Evolutionary conservation across 2,888 invertebrate species (phyloP).

Genomic region (Hirudinaria manillensis): DNA sequence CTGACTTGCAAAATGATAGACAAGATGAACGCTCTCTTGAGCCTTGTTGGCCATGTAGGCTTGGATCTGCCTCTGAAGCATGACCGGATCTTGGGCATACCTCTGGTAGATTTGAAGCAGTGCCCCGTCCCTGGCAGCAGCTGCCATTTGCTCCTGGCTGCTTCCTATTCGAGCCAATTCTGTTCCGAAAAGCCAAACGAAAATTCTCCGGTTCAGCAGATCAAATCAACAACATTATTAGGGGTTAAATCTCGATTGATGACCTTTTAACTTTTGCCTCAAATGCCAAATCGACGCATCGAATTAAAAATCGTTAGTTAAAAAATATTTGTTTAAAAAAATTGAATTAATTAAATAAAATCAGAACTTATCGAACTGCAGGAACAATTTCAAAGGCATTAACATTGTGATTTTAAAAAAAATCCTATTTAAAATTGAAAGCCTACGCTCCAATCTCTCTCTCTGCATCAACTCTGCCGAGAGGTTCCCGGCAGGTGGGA

Average conservation of each 20-base stretch:
- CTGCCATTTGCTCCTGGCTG: slow-evolving; percentile 61
- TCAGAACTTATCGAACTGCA: background rate
- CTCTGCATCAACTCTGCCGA: slow-evolving; percentile 68
- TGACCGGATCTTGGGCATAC: slow-evolving; percentile 21
- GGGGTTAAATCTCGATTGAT: background rate
- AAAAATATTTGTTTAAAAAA: too few relatives aligned
- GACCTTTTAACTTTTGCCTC: background rate
- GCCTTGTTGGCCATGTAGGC: slow-evolving; percentile 31
- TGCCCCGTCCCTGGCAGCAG: slow-evolving; percentile 25
- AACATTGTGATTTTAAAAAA: too few relatives aligned
- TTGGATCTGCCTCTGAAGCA: slow-evolving; percentile 33
- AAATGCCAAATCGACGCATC: too few relatives aligned
- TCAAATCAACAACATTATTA: too few relatives aligned
- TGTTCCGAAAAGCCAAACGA: background rate
- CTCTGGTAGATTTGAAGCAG: slow-evolving; percentile 32
- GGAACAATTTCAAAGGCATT: too few relatives aligned
- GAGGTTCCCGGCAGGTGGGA: slow-evolving; percentile 59
- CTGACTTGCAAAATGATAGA: slow-evolving; percentile 33
- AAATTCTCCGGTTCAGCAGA: too few relatives aligned
- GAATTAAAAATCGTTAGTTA: too few relatives aligned
- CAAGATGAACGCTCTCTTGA: slow-evolving; percentile 32
- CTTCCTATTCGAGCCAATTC: slow-evolving; percentile 11
- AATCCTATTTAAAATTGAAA: background rate
- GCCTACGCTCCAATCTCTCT: slow-evolving; percentile 69
- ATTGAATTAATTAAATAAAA: background rate